Conservation (phyloP, 2,797 vertebrate species). For the Adelosebastes latens region DNA sequence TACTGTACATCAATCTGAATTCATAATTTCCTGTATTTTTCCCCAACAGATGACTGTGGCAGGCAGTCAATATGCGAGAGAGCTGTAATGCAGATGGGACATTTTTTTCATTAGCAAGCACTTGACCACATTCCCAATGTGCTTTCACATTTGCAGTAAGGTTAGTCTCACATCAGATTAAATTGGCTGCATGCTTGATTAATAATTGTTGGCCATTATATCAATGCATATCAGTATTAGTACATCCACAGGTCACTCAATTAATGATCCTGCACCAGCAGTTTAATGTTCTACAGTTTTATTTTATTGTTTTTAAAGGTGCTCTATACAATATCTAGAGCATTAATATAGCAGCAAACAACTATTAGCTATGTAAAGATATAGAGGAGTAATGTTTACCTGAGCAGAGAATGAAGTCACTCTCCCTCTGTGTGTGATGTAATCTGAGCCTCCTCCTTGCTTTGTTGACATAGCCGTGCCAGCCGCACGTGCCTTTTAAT, state of each 20-base stretch:
- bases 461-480: neutral
- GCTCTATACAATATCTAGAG: neutral
- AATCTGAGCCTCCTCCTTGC: neutral
- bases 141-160: constrained; percentile 17
- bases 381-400: neutral
- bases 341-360: neutral
- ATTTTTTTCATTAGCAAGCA: constrained; percentile 29
- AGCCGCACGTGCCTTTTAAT: neutral
- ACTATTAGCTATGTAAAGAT: neutral
- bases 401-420: neutral
- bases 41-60: constrained; percentile 28
- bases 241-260: constrained; percentile 3
- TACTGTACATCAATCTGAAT: constrained; percentile 33
- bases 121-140: constrained; percentile 26
- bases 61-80: constrained; percentile 18
- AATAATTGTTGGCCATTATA: neutral
- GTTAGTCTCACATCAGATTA: constrained; percentile 12
- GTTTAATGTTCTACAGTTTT: neutral
- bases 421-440: neutral
- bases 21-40: constrained; percentile 36
- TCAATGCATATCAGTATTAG: neutral
- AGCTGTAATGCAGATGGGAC: constrained; percentile 10
- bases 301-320: neutral
- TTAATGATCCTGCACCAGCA: neutral
- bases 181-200: constrained; percentile 1